phyloP scores from a whole-genome alignment of 2,888 invertebrate species.

The Euclidia mi region DNA sequence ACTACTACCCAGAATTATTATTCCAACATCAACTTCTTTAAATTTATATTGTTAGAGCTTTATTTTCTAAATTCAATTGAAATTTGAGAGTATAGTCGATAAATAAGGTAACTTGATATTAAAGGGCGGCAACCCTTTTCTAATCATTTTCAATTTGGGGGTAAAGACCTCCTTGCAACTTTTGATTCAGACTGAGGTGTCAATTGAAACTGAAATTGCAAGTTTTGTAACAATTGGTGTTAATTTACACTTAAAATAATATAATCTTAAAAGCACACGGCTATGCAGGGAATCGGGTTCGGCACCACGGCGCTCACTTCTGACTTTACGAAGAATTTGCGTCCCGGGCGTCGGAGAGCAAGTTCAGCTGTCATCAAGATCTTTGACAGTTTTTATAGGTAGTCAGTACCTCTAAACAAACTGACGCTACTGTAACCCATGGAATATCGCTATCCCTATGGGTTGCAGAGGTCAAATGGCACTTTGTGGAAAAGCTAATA shows the following conservation, averaged over 20 bases:
- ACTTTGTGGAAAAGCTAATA: too few relatives aligned
- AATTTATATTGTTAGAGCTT: conserved; percentile 45
- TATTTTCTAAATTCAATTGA: conserved; percentile 48
- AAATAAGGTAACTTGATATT: conserved; percentile 46
- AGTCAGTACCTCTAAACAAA: too few relatives aligned
- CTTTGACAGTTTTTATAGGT: too few relatives aligned
- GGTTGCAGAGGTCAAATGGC: too few relatives aligned
- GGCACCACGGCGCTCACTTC: too few relatives aligned
- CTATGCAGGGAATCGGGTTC: too few relatives aligned
- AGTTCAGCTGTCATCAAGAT: too few relatives aligned
- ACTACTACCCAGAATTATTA: conserved; percentile 18
- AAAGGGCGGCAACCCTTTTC: conserved; percentile 28
- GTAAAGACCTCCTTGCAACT: conserved; percentile 34
- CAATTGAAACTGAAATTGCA: conserved; percentile 43
- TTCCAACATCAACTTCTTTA: conserved; percentile 32
- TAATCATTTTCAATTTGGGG: conserved; percentile 39
- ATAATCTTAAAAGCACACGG: too few relatives aligned
- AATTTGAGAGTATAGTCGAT: conserved; percentile 40
- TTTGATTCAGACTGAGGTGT: conserved; percentile 33
- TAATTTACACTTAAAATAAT: conserved; percentile 19
- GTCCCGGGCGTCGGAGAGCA: too few relatives aligned
- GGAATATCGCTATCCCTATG: too few relatives aligned
- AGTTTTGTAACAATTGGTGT: conserved; percentile 24
- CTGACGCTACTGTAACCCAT: too few relatives aligned
- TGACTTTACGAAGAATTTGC: too few relatives aligned